phyloP scores from a whole-genome alignment of 2,797 vertebrate species.

The Halcyon smyrnensis region DNA sequence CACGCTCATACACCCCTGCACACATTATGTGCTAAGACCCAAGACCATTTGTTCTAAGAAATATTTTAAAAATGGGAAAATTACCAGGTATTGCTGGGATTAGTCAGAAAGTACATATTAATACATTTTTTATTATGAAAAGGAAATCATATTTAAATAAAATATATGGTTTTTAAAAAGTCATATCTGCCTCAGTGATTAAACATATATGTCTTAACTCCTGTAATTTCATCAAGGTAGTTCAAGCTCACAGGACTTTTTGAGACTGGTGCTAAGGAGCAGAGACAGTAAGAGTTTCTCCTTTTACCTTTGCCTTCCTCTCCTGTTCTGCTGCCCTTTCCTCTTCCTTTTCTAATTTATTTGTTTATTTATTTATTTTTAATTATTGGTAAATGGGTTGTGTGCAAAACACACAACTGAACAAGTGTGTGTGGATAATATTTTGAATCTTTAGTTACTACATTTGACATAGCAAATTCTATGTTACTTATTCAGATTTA shows the following conservation, averaged over 20 bases:
- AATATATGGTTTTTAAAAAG: constrained; percentile 85
- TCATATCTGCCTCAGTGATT: constrained; percentile 57
- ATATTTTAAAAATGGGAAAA: constrained; percentile 85
- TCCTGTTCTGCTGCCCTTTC: neutral
- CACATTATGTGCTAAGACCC: neutral
- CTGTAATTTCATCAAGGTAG: constrained; percentile 43
- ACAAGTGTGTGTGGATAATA: neutral
- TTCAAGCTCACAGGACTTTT: neutral
- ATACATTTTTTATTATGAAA: constrained; percentile 87
- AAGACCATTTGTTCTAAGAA: constrained; percentile 86
- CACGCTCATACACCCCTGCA: neutral
- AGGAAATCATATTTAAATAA: constrained; percentile 88
- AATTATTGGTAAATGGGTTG: neutral
- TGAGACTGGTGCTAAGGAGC: neutral
- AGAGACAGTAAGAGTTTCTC: neutral
- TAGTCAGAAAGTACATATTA: constrained; percentile 73
- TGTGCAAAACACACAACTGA: neutral
- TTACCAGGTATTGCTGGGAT: constrained; percentile 82
- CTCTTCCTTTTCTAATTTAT: neutral
- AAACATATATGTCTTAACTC: constrained; percentile 55
- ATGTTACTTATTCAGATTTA: neutral
- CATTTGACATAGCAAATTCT: neutral
- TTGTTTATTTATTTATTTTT: neutral
- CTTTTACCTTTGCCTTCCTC: neutral
- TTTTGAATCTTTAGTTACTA: neutral